Conservation (phyloP, 2,797 vertebrate species). For the Aeoliscus strigatus region DNA sequence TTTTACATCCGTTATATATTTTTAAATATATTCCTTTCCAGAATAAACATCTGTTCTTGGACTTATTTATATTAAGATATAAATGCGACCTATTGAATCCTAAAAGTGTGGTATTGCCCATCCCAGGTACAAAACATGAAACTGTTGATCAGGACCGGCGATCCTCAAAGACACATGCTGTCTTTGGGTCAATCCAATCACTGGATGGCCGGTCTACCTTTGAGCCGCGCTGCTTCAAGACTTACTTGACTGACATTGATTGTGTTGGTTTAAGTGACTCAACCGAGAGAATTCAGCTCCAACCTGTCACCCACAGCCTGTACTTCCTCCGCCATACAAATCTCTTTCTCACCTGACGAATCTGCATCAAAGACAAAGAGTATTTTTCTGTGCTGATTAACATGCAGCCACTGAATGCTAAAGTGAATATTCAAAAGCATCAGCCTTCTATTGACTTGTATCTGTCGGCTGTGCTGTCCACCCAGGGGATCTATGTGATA, state of each 20-base stretch:
- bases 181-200: too few relatives aligned
- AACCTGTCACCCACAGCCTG: conserved; percentile 7
- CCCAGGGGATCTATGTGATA: conserved; percentile 59
- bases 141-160: too few relatives aligned
- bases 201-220: too few relatives aligned
- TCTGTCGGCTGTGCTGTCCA: conserved; percentile 53
- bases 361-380: conserved; percentile 13
- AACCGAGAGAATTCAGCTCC: conserved; percentile 21
- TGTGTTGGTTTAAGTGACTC: conserved; percentile 38
- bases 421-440: conserved; percentile 67
- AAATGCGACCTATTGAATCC: too few relatives aligned
- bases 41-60: too few relatives aligned
- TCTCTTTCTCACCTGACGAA: conserved; percentile 12
- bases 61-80: too few relatives aligned
- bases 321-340: too few relatives aligned
- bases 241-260: conserved; percentile 31
- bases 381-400: conserved; percentile 36
- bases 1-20: too few relatives aligned
- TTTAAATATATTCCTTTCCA: too few relatives aligned
- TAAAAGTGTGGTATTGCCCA: too few relatives aligned
- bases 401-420: conserved; percentile 44
- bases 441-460: conserved; percentile 60
- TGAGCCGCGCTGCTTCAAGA: neutral
- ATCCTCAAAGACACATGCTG: too few relatives aligned
- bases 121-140: too few relatives aligned